Conservation (phyloP, 2,888 invertebrate species). For the Thereva nobilitata region DNA sequence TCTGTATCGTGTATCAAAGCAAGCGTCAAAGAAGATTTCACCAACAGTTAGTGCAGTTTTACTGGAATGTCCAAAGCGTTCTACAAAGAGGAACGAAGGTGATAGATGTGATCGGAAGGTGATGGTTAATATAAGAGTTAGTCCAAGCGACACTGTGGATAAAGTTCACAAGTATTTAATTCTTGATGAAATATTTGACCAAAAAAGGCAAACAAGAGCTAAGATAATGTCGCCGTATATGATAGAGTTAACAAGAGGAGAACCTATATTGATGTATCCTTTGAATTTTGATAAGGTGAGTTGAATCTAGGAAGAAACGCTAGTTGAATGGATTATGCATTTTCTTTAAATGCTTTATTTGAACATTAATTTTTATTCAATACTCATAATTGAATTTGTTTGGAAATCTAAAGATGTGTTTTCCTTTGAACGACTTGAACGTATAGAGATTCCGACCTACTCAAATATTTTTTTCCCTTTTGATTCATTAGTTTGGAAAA, state of each 20-base stretch:
- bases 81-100: not conserved
- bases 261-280: slow-evolving; percentile 49
- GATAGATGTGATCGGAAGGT: slow-evolving; percentile 45
- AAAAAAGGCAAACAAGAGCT: slow-evolving; percentile 43
- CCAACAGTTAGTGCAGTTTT: slow-evolving; percentile 46
- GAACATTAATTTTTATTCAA: too few species aligned
- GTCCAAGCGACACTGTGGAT: slow-evolving; percentile 44
- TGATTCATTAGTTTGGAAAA: too few species aligned
- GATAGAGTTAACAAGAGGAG: slow-evolving; percentile 47
- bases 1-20: slow-evolving; percentile 21
- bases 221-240: slow-evolving; percentile 49
- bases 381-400: too few species aligned
- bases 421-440: too few species aligned
- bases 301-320: not conserved
- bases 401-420: too few species aligned
- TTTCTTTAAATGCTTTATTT: too few species aligned
- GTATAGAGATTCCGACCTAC: too few species aligned
- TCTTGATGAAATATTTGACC: slow-evolving; percentile 48
- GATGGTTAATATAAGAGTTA: slow-evolving; percentile 47
- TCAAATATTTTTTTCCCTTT: too few species aligned
- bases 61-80: slow-evolving; percentile 44
- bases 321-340: not conserved
- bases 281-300: slow-evolving; percentile 47
- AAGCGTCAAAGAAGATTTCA: slow-evolving; percentile 6
- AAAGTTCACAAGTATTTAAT: slow-evolving; percentile 46